These are phyloP conservation scores for Rhadinocentrus ornatus DNA, from an alignment of 2,797 vertebrate genomes.

Conservation along the genomic window DNA sequence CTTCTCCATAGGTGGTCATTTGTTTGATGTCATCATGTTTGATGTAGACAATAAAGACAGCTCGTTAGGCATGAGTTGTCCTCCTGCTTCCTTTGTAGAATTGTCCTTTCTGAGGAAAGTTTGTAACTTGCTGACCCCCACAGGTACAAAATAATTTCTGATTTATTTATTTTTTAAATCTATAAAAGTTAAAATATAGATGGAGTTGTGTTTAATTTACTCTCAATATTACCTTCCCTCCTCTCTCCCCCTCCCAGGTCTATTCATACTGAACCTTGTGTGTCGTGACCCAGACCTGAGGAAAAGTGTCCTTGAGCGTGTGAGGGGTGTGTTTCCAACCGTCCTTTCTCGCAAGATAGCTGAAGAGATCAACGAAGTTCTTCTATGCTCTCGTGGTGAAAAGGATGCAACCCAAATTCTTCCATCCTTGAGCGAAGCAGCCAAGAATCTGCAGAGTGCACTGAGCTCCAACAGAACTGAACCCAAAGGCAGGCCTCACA, in stretches of 20 bases:
- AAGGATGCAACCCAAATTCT: constrained; percentile 54
- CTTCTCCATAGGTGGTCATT: constrained; percentile 72
- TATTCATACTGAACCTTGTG: constrained; percentile 92
- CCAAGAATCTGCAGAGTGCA: constrained; percentile 81
- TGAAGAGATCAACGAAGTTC: constrained; percentile 93
- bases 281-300: constrained; percentile 88
- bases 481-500: constrained; percentile 75
- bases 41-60: constrained; percentile 96
- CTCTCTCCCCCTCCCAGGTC: constrained; percentile 37
- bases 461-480: constrained; percentile 74
- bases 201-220: background rate
- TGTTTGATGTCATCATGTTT: constrained; percentile 91
- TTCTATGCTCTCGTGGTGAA: constrained; percentile 83
- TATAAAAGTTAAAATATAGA: background rate
- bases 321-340: constrained; percentile 72
- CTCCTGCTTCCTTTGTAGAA: constrained; percentile 92
- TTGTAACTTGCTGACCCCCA: constrained; percentile 83
- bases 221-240: background rate
- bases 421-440: constrained; percentile 70
- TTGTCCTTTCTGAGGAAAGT: constrained; percentile 87
- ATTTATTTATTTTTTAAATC: background rate
- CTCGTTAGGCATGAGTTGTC: constrained; percentile 93
- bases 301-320: constrained; percentile 80
- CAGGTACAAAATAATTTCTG: constrained; percentile 79
- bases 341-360: constrained; percentile 86